A percentile compares a stretch with the other conserved stretches of the same genome.
Evolutionary conservation across 2,113 vertebrate genomes (phyloP).

Genomic region (Engraulis encrasicolus): DNA sequence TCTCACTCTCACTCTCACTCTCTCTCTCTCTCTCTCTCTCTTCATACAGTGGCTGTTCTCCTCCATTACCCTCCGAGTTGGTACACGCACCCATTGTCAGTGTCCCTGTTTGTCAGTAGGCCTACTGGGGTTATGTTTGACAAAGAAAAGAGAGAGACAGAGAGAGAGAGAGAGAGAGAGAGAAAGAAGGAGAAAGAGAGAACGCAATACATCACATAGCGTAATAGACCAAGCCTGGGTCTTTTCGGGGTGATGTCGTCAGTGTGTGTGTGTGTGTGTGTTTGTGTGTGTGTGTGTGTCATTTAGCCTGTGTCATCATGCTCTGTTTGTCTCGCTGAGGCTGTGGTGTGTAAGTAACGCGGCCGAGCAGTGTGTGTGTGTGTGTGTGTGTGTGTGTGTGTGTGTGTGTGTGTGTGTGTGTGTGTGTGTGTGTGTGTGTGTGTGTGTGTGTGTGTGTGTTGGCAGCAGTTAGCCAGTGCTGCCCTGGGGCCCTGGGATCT

Average conservation of each 20-base stretch:
- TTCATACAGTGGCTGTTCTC: too few relatives aligned
- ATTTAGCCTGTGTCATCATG: conserved; percentile 68
- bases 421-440: too few relatives aligned
- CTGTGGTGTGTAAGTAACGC: conserved; percentile 61
- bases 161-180: conserved; percentile 11
- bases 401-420: too few relatives aligned
- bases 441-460: too few relatives aligned
- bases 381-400: too few relatives aligned
- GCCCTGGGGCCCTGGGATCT: conserved; percentile 74
- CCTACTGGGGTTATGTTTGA: not conserved
- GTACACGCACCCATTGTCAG: not conserved
- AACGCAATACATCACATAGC: conserved; percentile 20
- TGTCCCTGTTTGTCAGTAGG: not conserved
- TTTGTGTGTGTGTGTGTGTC: conserved; percentile 7
- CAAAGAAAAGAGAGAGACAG: not conserved
- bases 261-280: not conserved
- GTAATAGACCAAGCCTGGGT: conserved; percentile 20
- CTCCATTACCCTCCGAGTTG: not conserved
- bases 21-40: not conserved
- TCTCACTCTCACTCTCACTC: not conserved
- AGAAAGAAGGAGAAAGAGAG: not conserved
- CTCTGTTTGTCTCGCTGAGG: conserved; percentile 68
- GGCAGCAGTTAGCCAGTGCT: conserved; percentile 54
- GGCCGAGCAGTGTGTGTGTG: too few relatives aligned
- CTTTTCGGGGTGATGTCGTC: conserved; percentile 14